Evolutionary conservation across 2,888 invertebrate species (phyloP).

Genomic region (Hirtodrosophila duncani): DNA sequence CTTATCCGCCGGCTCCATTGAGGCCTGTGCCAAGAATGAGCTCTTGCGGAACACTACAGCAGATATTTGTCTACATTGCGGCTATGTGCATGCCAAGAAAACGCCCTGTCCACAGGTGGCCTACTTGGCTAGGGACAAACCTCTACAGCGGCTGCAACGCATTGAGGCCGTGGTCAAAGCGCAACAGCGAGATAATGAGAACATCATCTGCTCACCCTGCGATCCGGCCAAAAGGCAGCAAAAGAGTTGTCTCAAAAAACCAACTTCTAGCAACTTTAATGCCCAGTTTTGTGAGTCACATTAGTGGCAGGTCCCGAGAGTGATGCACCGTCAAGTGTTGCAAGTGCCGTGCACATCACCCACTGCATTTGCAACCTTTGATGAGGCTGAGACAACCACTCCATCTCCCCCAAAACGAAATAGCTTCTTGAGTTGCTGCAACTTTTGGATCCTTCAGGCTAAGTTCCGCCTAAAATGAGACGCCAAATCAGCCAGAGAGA

Average conservation of each 20-base stretch:
- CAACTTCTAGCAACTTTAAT: no score
- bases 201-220: conserved; percentile 8
- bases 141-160: conserved; percentile 4
- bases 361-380: conserved; percentile 16
- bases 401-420: background rate
- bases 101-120: conserved; percentile 18
- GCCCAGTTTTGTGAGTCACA: no score
- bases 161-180: conserved; percentile 8
- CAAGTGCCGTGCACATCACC: conserved; percentile 3
- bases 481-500: conserved; percentile 40
- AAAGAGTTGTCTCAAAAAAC: background rate
- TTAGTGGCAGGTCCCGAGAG: no score
- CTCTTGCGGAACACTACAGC: background rate
- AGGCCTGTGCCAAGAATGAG: conserved; percentile 40
- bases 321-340: no score
- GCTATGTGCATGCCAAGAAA: conserved; percentile 31
- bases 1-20: conserved; percentile 20
- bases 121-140: background rate
- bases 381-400: conserved; percentile 1
- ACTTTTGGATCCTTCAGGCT: no score
- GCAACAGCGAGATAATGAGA: background rate
- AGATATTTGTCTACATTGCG: conserved; percentile 38
- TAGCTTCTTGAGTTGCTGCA: conserved; percentile 12
- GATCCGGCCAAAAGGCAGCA: no score
- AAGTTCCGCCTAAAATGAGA: conserved; percentile 8